Base-by-base conservation (phyloP, 64 coral and sea anemone genomes). In the Stylophora pistillata region DNA sequence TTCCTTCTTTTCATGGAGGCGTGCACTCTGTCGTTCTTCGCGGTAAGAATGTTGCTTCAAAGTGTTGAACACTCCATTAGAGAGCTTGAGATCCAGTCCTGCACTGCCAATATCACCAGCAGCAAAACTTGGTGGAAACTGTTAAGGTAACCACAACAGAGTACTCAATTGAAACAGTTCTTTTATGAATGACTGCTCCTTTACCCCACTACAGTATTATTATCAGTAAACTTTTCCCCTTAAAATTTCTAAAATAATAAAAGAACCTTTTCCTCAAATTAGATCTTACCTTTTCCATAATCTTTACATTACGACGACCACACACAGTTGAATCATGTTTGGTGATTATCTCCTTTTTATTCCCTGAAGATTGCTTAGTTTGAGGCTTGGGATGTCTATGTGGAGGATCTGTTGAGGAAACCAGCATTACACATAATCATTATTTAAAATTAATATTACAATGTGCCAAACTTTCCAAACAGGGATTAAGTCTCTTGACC, bases 1-100 rank as follows among this genome's bases (percentile, higher is more conserved):
- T 58, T 99, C 97, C 74, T 95, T 99, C 77, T 99, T 99, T 23
- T 99, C 97, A 47, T 99, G 97, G 12, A 99, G 77, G 28, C 97
- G 93, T 56, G 92, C 83, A 83, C 93, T 91, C 58, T 92, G 97
- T 29, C 88, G 88, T 58, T 95, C 97, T 56, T 95, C 93, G 20
- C 90, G 86, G 37, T 93, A 90, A 1, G 93, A 95, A 60, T 99
- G 97, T 77, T 99, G 93, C 37, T 99, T 99, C 10, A 99, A 78
- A 20, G 74, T 93, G 56, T 99, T 99, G 83, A 95, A 99, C 27
- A 99, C 97, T 85, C 82, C 90, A 56, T 99, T 99, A n/a, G 97
- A 93, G 0, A 99, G 85, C 73, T 99, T 95, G 52, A 99, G 77
- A 76, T 95, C 88, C 30, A 99, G 78, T 14, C 90, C 73, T 59